These are phyloP conservation scores for Patiria miniata DNA, from an alignment of 35 echinoderm and acorn worm species.

Conservation along the genomic window DNA sequence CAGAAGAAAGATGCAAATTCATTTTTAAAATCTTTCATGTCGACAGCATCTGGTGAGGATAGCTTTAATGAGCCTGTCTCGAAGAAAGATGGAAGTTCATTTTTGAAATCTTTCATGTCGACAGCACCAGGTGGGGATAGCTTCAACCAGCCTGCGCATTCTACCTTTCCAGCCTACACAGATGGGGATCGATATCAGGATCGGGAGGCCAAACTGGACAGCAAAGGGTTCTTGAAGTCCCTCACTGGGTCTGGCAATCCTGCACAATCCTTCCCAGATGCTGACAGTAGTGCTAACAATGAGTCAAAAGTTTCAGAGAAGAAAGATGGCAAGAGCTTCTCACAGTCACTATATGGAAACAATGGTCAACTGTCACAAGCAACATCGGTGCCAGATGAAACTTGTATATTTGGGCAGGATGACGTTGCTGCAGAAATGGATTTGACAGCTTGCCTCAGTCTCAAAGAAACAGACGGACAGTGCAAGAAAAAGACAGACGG, in stretches of 20 bases:
- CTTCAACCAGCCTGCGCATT: too few relatives aligned
- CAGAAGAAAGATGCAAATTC: too few relatives aligned
- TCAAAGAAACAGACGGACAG: background rate
- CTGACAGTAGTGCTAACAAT: background rate
- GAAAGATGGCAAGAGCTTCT: constrained; percentile 23
- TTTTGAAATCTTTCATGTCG: too few relatives aligned
- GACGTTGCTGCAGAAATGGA: constrained; percentile 14
- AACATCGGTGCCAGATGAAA: background rate
- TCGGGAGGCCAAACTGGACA: background rate
- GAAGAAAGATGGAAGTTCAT: too few relatives aligned
- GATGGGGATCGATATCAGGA: too few relatives aligned
- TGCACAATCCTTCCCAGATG: background rate
- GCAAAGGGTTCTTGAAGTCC: background rate
- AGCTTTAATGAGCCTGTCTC: too few relatives aligned
- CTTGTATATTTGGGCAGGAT: constrained; percentile 12
- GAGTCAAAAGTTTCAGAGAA: background rate
- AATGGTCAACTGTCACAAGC: background rate
- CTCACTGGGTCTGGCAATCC: too few relatives aligned
- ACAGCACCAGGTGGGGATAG: too few relatives aligned
- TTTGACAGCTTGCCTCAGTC: background rate
- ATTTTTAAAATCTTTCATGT: too few relatives aligned
- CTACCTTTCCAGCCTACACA: too few relatives aligned
- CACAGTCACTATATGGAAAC: background rate
- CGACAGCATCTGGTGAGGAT: too few relatives aligned
- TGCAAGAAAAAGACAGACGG: background rate